These are phyloP conservation scores for Drosophila obscura DNA, from an alignment of 1,140 invertebrate genomes.

Conservation along the genomic window DNA sequence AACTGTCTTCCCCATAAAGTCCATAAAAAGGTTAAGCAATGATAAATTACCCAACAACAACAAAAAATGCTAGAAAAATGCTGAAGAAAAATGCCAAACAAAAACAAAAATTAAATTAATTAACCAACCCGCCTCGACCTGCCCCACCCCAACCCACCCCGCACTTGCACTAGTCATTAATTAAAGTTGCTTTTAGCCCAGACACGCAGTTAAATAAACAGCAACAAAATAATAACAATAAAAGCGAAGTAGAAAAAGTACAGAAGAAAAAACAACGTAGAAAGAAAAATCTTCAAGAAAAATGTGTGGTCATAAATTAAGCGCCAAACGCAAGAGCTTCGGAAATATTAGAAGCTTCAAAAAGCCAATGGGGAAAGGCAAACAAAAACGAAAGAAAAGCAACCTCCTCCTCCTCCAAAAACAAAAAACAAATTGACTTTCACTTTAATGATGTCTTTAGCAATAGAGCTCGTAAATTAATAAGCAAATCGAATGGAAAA, in stretches of 20 bases:
- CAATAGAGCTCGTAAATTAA: slow-evolving; percentile 71
- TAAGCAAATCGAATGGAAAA: slow-evolving; percentile 39
- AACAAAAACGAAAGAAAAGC: slow-evolving; percentile 35
- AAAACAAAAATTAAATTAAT: slow-evolving; percentile 62
- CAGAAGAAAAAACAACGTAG: neutral
- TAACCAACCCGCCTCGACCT: slow-evolving; percentile 34
- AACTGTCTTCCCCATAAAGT: slow-evolving; percentile 12
- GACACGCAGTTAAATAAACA: slow-evolving; percentile 43
- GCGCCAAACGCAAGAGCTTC: slow-evolving; percentile 9
- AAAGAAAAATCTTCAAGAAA: slow-evolving; percentile 40
- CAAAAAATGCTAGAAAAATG: slow-evolving; percentile 15
- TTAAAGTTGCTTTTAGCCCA: slow-evolving; percentile 45
- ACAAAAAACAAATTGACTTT: slow-evolving; percentile 64
- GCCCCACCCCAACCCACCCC: neutral
- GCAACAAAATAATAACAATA: slow-evolving; percentile 10
- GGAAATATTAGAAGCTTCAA: slow-evolving; percentile 49
- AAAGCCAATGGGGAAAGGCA: slow-evolving; percentile 1
- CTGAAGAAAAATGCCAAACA: slow-evolving; percentile 14
- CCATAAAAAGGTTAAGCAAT: slow-evolving; percentile 19
- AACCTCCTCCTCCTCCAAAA: slow-evolving; percentile 12
- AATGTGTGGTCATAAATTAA: slow-evolving; percentile 67
- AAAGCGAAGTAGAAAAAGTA: slow-evolving; percentile 11
- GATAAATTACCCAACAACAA: slow-evolving; percentile 30
- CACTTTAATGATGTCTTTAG: slow-evolving; percentile 77
- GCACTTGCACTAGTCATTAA: slow-evolving; percentile 51